Conservation (phyloP, 2,797 vertebrate species). For the Pipistrellus nathusii region DNA sequence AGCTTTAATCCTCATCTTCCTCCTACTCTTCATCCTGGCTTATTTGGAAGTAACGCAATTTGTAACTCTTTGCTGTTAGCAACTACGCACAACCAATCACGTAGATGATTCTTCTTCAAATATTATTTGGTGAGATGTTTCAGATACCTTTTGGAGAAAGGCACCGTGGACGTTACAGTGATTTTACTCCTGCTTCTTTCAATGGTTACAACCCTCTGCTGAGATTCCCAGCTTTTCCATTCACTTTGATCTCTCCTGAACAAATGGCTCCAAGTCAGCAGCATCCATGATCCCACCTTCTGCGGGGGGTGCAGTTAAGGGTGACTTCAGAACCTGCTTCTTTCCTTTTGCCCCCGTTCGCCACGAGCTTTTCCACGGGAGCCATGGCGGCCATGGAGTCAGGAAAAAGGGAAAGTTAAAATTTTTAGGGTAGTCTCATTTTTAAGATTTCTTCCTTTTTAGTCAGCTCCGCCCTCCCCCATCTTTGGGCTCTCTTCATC, state of each 20-base stretch:
- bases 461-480: not conserved
- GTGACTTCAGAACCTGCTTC: too few species aligned
- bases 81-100: conserved; percentile 97
- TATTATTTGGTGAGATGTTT: conserved; percentile 99
- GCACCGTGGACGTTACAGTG: conserved; percentile 96
- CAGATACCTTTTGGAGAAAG: conserved; percentile 99
- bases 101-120: conserved; percentile 97
- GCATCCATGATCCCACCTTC: too few species aligned
- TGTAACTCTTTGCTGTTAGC: conserved; percentile 98
- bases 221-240: conserved; percentile 96
- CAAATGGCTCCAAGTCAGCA: conserved; percentile 92
- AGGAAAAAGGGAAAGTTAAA: not conserved
- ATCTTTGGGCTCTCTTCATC: not conserved
- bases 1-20: conserved; percentile 95
- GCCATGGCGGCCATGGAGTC: too few species aligned
- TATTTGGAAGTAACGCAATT: conserved; percentile 98
- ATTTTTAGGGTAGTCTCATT: not conserved
- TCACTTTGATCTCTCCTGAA: conserved; percentile 98
- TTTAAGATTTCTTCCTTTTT: not conserved
- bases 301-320: too few species aligned
- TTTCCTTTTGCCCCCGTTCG: too few species aligned
- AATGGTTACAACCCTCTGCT: conserved; percentile 95
- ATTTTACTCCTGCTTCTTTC: conserved; percentile 99
- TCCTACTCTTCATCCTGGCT: conserved; percentile 98
- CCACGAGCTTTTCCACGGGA: too few species aligned